phyloP scores from a whole-genome alignment of 2,113 vertebrate species.

The Neoarius graeffei region DNA sequence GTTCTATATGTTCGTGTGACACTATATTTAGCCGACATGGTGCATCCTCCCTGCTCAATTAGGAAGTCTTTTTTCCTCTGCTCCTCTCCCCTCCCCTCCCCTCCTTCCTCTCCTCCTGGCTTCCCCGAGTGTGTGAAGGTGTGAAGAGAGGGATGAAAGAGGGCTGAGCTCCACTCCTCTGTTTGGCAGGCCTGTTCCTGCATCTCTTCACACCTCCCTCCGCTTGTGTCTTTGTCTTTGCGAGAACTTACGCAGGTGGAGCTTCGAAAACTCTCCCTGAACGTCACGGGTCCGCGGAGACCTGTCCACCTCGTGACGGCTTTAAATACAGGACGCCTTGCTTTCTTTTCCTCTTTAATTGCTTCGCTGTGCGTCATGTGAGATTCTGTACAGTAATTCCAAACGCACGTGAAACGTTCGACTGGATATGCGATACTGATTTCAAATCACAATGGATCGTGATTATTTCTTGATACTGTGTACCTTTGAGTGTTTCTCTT shows the following conservation, averaged over 20 bases:
- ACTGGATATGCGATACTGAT: not conserved
- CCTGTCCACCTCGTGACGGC: not conserved
- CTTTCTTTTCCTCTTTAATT: not conserved
- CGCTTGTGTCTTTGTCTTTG: constrained; percentile 83
- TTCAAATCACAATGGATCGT: constrained; percentile 11
- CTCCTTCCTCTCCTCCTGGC: constrained; percentile 70
- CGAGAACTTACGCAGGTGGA: constrained; percentile 33
- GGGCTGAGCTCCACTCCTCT: constrained; percentile 67
- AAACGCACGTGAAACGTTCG: not conserved
- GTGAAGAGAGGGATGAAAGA: constrained; percentile 86
- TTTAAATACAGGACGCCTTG: too few relatives aligned
- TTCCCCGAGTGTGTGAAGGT: constrained; percentile 81
- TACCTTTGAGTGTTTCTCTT: not conserved
- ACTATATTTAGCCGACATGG: constrained; percentile 63
- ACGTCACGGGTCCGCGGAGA: not conserved
- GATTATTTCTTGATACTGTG: not conserved
- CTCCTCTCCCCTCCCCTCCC: constrained; percentile 34
- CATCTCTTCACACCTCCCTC: constrained; percentile 96
- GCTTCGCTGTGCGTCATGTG: not conserved
- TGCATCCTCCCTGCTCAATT: constrained; percentile 83
- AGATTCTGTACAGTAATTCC: not conserved
- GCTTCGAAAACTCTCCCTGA: constrained; percentile 5
- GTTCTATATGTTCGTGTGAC: constrained; percentile 53
- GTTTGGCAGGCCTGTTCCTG: constrained; percentile 97
- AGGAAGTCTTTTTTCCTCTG: constrained; percentile 60